Evolutionary conservation across 2,888 invertebrate genomes (phyloP), one percentile per base, ranked within the genome.

Genomic region (Acronicta alni): DNA sequence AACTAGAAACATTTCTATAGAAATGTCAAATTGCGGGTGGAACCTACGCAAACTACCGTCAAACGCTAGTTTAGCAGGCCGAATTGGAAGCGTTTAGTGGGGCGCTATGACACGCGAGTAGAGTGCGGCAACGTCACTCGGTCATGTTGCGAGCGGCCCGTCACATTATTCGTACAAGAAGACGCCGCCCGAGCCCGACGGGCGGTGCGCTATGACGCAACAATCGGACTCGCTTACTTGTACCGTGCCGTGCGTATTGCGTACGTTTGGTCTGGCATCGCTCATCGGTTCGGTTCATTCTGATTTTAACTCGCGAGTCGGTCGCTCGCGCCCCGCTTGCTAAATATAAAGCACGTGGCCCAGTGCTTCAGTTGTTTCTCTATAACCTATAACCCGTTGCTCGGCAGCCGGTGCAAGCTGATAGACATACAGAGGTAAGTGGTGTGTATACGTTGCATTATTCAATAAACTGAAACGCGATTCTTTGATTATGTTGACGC

Each of bases 281-380:
- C 54, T 69, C 69, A 39, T 39, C 72, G 56, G 72, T 77, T 39
- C 72, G 56, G 72, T 77, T 88, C 91, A 92, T 89, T 92, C 91
- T 88, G 88, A 81, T 85, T 89, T 82, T 87, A 88, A 85, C 86
- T 80, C 79, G 84, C 87, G 87, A 73, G 79, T 60, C 67, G 80
- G 73, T 57, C 81, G 86, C 85, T 85, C 83, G 89, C 80, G 82
- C 75, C 70, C 63, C 71, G 61, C 73, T 66, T 77, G 72, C 85
- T 84, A 83, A 84, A 84, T 83, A 79, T 86, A 85, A 84, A 88
- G 83, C 91, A 92, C 92, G 92, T 92, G 92, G 90, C 89, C 79
- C 67, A 68, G 85, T 85, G 87, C 82, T 81, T 82, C 82, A 77
- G 78, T 80, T 77, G 77, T 82, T 79, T 75, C 80, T 82, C 81